Evolutionary conservation across 2,113 vertebrate genomes (phyloP).

Genomic region (Empidonax traillii): DNA sequence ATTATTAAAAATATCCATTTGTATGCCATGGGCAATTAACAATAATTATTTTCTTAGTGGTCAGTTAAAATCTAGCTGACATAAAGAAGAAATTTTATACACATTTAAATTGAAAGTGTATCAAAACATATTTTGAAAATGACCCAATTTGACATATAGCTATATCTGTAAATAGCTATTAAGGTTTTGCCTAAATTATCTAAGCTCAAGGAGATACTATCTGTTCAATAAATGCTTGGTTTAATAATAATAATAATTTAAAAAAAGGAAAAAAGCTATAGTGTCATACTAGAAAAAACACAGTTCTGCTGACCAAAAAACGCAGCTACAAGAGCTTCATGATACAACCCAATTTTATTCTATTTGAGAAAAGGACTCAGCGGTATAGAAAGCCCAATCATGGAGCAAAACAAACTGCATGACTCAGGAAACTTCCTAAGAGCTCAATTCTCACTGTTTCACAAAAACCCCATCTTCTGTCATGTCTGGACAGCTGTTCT

Average conservation of each 20-base stretch:
- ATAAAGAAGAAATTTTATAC: not conserved
- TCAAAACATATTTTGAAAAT: not conserved
- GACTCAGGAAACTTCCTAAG: rapidly evolving
- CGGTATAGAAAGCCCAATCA: not conserved
- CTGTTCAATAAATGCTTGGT: not conserved
- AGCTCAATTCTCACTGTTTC: not conserved
- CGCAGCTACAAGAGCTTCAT: not conserved
- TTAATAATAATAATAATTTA: not conserved
- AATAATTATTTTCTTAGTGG: not conserved
- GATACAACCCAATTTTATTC: not conserved
- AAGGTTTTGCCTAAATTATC: not conserved
- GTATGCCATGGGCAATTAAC: not conserved
- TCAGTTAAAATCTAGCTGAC: not conserved
- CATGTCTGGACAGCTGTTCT: not conserved
- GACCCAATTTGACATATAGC: not conserved
- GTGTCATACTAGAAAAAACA: not conserved
- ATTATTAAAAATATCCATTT: not conserved
- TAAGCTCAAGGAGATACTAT: not conserved
- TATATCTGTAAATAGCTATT: not conserved
- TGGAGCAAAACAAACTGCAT: not conserved
- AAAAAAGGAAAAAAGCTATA: not conserved
- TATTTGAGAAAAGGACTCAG: not conserved
- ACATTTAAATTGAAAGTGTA: not conserved
- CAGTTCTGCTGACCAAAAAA: not conserved
- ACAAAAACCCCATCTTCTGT: rapidly evolving